Conservation (phyloP, 2,797 vertebrate species). For the Synaphobranchus kaupii region DNA sequence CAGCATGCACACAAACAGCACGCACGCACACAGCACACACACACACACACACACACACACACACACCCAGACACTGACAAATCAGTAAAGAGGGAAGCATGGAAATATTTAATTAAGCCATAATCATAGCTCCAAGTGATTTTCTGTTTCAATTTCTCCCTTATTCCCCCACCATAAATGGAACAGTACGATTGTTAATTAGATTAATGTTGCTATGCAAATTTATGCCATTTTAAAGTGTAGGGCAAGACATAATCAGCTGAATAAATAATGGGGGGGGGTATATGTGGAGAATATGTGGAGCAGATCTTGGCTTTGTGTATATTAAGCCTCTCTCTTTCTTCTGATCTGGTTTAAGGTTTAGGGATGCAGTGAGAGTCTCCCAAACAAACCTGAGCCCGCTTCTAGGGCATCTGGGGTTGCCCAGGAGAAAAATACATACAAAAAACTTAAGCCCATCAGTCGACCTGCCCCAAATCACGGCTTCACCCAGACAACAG, state of each 20-base stretch:
- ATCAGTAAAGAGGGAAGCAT: conserved; percentile 43
- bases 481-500: neutral
- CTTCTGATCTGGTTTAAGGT: neutral
- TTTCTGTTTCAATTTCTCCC: conserved; percentile 72
- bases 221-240: conserved; percentile 75
- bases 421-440: neutral
- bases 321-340: neutral
- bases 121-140: conserved; percentile 73
- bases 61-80: conserved; percentile 53
- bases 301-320: neutral
- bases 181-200: conserved; percentile 77
- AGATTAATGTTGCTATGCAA: conserved; percentile 78
- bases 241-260: conserved; percentile 64
- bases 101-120: conserved; percentile 77
- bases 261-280: conserved; percentile 63
- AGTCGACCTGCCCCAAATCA: neutral
- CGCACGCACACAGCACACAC: neutral
- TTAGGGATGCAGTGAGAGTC: neutral
- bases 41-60: too few relatives aligned
- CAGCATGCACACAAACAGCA: neutral
- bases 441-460: neutral
- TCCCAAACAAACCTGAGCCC: neutral
- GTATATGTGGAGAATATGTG: conserved; percentile 14
- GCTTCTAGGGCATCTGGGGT: neutral
- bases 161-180: conserved; percentile 59